These are phyloP conservation scores for Phylloscopus collybita DNA, from an alignment of 2,797 vertebrate genomes.

Conservation along the genomic window DNA sequence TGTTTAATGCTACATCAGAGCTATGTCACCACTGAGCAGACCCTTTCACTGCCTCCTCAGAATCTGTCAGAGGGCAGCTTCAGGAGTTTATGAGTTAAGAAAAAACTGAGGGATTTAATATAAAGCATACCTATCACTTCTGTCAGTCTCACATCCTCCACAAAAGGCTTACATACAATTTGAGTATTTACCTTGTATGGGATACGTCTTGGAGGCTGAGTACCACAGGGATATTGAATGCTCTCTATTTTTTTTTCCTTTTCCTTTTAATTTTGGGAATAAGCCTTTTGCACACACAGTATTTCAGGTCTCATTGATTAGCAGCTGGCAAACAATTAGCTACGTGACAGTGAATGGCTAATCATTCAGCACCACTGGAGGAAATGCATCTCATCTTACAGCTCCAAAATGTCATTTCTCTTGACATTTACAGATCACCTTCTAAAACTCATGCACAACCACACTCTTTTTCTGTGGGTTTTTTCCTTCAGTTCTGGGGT, in stretches of 20 bases:
- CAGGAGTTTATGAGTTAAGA: background rate
- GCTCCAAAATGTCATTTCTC: conserved; percentile 3
- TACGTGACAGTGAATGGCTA: background rate
- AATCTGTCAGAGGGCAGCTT: background rate
- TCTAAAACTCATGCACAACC: background rate
- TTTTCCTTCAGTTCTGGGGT: background rate
- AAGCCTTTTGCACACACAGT: background rate
- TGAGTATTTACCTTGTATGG: background rate
- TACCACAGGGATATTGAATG: background rate
- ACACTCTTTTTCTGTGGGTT: rapidly evolving
- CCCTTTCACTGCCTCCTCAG: background rate
- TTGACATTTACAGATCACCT: background rate
- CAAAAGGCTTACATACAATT: background rate
- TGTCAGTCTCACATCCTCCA: background rate
- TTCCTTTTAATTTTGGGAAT: background rate
- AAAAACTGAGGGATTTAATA: background rate
- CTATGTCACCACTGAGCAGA: background rate
- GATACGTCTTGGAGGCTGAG: background rate
- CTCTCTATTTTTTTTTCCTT: background rate
- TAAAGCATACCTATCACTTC: background rate
- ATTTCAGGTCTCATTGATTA: conserved; percentile 8
- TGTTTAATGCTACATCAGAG: background rate
- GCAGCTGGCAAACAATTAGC: background rate
- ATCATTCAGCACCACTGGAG: background rate
- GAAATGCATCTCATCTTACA: background rate